phyloP scores from a whole-genome alignment of 2,113 vertebrate genomes.

The Lepus timidus region DNA sequence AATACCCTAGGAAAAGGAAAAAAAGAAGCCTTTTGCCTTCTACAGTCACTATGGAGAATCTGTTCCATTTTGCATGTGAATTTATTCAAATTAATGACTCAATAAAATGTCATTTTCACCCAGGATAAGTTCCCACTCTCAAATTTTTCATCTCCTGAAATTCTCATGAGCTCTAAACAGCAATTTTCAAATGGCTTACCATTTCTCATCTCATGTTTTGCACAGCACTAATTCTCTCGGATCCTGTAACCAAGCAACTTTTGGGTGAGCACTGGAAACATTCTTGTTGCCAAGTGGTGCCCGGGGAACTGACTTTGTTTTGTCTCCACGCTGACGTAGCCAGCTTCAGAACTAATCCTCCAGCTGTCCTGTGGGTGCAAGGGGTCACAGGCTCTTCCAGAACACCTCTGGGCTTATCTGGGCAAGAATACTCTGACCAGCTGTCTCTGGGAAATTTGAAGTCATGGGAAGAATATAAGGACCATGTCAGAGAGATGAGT shows the following conservation, averaged over 20 bases:
- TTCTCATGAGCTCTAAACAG: not conserved
- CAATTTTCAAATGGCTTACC: conserved; percentile 46
- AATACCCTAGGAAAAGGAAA: not conserved
- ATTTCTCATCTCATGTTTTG: not conserved
- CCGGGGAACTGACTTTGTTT: conserved; percentile 61
- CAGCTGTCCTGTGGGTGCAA: conserved; percentile 21
- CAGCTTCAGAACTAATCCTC: conserved; percentile 42
- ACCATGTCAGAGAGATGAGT: not conserved
- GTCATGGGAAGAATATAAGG: conserved; percentile 47
- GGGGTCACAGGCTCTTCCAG: not conserved
- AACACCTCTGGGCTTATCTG: not conserved
- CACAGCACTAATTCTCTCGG: not conserved
- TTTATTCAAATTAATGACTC: conserved; percentile 27
- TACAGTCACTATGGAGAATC: not conserved
- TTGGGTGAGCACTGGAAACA: not conserved
- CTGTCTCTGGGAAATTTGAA: conserved; percentile 39
- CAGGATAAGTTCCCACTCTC: not conserved
- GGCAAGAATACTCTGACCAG: not conserved
- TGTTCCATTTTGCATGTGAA: not conserved
- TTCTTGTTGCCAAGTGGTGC: conserved; percentile 28
- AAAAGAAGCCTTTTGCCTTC: not conserved
- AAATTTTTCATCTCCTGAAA: conserved; percentile 30
- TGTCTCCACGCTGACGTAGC: not conserved
- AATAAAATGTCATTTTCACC: conserved; percentile 44
- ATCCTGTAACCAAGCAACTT: conserved; percentile 57